Evolutionary conservation across 1,140 invertebrate species (phyloP).

Genomic region (Anthonomus grandis): DNA sequence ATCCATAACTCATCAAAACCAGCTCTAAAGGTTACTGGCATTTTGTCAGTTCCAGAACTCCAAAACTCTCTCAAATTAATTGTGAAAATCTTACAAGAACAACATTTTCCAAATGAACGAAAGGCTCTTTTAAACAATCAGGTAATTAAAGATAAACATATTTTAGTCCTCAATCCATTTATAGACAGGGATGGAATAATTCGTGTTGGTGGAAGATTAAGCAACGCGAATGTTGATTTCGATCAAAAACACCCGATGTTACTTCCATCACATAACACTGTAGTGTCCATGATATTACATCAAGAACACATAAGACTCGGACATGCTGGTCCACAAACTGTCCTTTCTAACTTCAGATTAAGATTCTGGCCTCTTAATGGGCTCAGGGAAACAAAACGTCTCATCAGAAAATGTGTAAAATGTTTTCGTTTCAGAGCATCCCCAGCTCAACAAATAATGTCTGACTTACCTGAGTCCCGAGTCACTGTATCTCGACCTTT

Average conservation of each 20-base stretch:
- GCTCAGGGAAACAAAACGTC: conserved; percentile 7
- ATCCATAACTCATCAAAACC: background rate
- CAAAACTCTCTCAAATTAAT: conserved; percentile 3
- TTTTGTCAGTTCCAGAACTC: conserved; percentile 2
- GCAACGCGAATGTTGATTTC: conserved; percentile 26
- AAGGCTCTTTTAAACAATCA: conserved; percentile 2
- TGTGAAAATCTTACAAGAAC: background rate
- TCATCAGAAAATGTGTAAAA: conserved; percentile 13
- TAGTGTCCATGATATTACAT: conserved; percentile 13
- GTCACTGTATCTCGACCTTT: conserved; percentile 5
- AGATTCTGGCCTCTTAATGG: conserved; percentile 20
- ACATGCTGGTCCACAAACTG: conserved; percentile 17
- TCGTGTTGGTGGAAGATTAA: conserved; percentile 36
- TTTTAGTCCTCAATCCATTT: conserved; percentile 13
- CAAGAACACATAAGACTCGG: conserved; percentile 14
- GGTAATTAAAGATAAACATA: conserved; percentile 1
- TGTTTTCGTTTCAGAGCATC: conserved; percentile 16
- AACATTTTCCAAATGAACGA: conserved; percentile 5
- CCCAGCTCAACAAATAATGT: conserved; percentile 17
- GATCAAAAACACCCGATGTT: conserved; percentile 25
- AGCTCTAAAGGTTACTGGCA: background rate
- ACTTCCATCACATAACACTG: conserved; percentile 13
- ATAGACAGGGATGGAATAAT: conserved; percentile 29
- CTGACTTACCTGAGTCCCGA: conserved; percentile 11
- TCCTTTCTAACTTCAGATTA: conserved; percentile 15